phyloP scores from a whole-genome alignment of 1,140 invertebrate genomes.

The Drosophila lowei region DNA sequence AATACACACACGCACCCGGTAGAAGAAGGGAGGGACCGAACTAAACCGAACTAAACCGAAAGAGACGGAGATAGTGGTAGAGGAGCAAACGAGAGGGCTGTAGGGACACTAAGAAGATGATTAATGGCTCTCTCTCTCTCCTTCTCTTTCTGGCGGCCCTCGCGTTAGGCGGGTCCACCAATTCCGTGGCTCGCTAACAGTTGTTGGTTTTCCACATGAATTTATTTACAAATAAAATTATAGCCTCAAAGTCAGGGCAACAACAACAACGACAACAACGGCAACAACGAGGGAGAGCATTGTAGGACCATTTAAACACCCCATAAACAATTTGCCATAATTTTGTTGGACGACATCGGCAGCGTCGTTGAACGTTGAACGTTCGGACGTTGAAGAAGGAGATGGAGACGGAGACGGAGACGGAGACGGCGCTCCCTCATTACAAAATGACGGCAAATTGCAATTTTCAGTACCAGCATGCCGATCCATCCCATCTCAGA shows the following conservation, averaged over 20 bases:
- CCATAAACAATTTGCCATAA: constrained; percentile 80
- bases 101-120: constrained; percentile 43
- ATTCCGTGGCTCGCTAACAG: constrained; percentile 18
- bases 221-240: constrained; percentile 82
- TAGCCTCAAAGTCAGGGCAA: constrained; percentile 61
- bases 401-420: neutral
- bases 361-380: constrained; percentile 13
- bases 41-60: too few relatives aligned
- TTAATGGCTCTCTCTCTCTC: constrained; percentile 34
- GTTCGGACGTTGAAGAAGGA: too few relatives aligned
- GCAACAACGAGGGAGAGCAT: constrained; percentile 8
- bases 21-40: too few relatives aligned
- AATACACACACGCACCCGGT: constrained; percentile 65
- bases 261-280: constrained; percentile 2
- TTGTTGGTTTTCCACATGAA: constrained; percentile 77
- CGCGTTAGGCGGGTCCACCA: constrained; percentile 30
- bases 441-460: constrained; percentile 81
- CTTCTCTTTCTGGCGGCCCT: too few relatives aligned
- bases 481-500: constrained; percentile 34
- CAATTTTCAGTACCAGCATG: constrained; percentile 79
- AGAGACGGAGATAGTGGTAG: neutral
- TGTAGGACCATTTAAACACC: constrained; percentile 73
- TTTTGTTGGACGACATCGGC: constrained; percentile 61
- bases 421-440: constrained; percentile 67
- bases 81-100: constrained; percentile 13